Percentiles rank a stretch among this genome's conserved stretches.
Conservation (phyloP, 1,140 invertebrate genomes). For the Batillaria attramentaria region DNA sequence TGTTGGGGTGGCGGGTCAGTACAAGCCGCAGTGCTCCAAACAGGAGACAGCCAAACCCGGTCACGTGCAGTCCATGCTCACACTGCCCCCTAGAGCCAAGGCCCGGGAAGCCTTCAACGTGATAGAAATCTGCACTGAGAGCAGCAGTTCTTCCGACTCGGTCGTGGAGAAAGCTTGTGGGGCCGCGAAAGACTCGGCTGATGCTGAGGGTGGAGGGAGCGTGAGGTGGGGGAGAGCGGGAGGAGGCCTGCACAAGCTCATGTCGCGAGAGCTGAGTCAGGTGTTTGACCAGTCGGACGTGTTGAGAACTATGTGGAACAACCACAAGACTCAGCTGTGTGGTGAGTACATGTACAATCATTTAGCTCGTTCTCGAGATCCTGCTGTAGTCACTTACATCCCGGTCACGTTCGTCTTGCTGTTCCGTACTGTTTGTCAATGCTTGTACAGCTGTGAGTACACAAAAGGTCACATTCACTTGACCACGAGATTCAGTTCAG, state of each 20-base stretch:
- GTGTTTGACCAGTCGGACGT: conserved; percentile 9
- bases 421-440: too few relatives aligned
- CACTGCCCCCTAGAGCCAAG: not conserved
- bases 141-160: not conserved
- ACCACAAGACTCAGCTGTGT: conserved; percentile 14
- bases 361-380: too few relatives aligned
- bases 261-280: not conserved
- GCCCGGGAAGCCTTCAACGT: not conserved
- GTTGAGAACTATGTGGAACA: conserved; percentile 3
- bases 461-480: too few relatives aligned
- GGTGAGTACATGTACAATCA: not conserved
- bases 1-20: too few relatives aligned
- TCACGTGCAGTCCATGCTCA: too few relatives aligned
- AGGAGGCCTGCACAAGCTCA: not conserved
- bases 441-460: too few relatives aligned
- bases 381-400: too few relatives aligned
- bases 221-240: not conserved
- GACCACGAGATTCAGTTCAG: too few relatives aligned
- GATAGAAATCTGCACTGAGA: not conserved
- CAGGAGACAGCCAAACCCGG: too few relatives aligned
- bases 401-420: too few relatives aligned
- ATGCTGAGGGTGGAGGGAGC: not conserved
- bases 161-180: not conserved
- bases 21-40: too few relatives aligned
- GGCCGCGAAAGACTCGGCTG: not conserved